Base-by-base conservation (phyloP, 2,888 invertebrate genomes). In the Phortica okadai region DNA sequence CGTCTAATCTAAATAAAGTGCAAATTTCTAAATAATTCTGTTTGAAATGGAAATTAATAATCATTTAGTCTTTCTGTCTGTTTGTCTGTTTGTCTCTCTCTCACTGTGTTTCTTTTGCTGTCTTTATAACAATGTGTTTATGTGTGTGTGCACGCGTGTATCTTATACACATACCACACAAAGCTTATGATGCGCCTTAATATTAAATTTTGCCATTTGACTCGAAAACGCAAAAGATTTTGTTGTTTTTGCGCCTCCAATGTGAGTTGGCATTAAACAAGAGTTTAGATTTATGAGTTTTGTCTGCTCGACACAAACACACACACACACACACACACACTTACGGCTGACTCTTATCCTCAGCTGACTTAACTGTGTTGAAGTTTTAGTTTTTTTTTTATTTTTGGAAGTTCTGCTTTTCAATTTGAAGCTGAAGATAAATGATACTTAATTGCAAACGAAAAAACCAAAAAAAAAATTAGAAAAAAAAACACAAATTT, bases 361-460 rank as follows among this genome's bases (percentile, higher is more conserved):
- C 14, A 3, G 1, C 8, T 50, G 50, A 50, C 2, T 50, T 6
- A 1, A 8, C 6, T 45, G 10, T 45, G 10, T 45, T 11, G 50
- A 50, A 50, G 14, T 50, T 50, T 50, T 45, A 7, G 8, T 2
- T 50, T 50, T 50, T 2, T 2, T 50, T 5, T 50, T 50, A 1
- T 50, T 50, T 50, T 50, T 50, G 2, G 10, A 50, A 4, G 59
- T 7, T 59, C 21, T 59, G 59, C 54, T 54, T 14, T 64, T 25
- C 25, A 14, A 14, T 64, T 6, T 14, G 11, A 25, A 83, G 78
- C 86, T 79, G 80, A 85, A 85, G 84, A 84, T 86, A 86, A 84
- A 86, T 85, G 79, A 79, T 79, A 85, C 78, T 82, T 86, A 84
- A 84, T 84, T 84, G 86, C 84, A 77, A 75, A 73, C 50, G 8